Evolutionary conservation across 2,113 vertebrate genomes (phyloP).

Genomic region (Phycodurus eques): DNA sequence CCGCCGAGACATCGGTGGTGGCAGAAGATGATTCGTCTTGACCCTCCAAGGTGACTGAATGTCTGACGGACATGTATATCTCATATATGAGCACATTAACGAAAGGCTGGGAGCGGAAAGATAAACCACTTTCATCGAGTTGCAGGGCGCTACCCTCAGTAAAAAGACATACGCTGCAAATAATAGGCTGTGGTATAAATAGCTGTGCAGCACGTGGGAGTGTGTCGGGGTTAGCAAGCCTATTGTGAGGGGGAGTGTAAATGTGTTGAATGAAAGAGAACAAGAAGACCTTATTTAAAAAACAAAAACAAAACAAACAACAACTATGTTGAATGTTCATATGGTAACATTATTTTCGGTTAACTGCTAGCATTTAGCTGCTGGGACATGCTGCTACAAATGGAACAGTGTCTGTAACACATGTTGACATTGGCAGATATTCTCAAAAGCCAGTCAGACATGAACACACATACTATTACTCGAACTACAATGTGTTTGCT

Average conservation of each 20-base stretch:
- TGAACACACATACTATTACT: neutral
- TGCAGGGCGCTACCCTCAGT: slow-evolving; percentile 41
- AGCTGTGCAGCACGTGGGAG: slow-evolving; percentile 30
- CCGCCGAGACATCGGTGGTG: too few relatives aligned
- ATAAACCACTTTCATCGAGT: slow-evolving; percentile 39
- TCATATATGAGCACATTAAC: neutral
- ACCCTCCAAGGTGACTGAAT: slow-evolving; percentile 1
- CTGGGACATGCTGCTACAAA: neutral
- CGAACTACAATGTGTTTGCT: neutral
- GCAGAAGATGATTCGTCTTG: neutral
- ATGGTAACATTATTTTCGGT: neutral
- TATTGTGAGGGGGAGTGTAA: slow-evolving; percentile 2
- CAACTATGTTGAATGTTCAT: neutral
- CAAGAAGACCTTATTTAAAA: neutral
- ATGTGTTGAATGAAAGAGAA: slow-evolving; percentile 37
- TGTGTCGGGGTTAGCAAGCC: slow-evolving; percentile 18
- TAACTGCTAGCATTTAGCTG: slow-evolving; percentile 19
- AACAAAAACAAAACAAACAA: too few relatives aligned
- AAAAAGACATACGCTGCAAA: slow-evolving; percentile 56
- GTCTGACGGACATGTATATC: slow-evolving; percentile 6
- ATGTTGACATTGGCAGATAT: slow-evolving; percentile 10
- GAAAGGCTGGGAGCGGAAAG: neutral
- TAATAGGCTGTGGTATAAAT: slow-evolving; percentile 56
- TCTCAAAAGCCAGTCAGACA: slow-evolving; percentile 1
- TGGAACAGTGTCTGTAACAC: slow-evolving; percentile 15